Base-by-base conservation (phyloP, 2,888 invertebrate genomes). In the Rhogogaster chlorosoma region DNA sequence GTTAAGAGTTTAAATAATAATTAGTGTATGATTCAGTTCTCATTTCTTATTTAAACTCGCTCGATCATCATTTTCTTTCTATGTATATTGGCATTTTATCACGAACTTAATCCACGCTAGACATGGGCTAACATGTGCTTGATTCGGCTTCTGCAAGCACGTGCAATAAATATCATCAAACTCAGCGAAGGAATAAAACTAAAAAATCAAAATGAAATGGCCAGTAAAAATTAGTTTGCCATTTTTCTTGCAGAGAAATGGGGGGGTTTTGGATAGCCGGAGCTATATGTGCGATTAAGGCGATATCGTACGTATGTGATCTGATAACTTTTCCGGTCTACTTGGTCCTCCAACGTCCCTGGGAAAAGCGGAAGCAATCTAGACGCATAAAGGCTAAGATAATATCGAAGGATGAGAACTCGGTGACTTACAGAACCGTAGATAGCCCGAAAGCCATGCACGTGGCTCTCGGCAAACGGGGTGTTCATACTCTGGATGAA, bases 271-370 rank as follows among this genome's bases (percentile, higher is more conserved):
- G 95, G 93, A 94, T 95, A 87, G 94, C 96, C 92, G 95, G 96
- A 92, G 96, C 97, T 91, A 95, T 98, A 91, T 96, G 95, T 89
- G 96, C 97, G 89, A 95, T 98, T 91, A 97, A 96, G 93, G 96
- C 97, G 83, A 94, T 98, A 89, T 96, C 97, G 89, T 96, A 98
- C 93, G 95, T 99, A 88, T 98, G 97, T 94, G 99, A 99, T 94
- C 95, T 99, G 91, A 94, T 99, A 92, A 98, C 98, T 86, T 97
- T 98, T 94, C 98, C 99, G 86, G 96, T 99, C 42, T 99, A 98
- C 94, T 96, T 98, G 90, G 94, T 98, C 87, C 94, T 97, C 88
- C 98, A 98, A 94, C 95, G 96, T 91, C 98, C 98, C 86, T 98
- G 98, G 98, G 96, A 96, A 93, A 96, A 96, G 92, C 95, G 97